phyloP scores from a whole-genome alignment of 2,888 invertebrate genomes.

The Clostera curtula region DNA sequence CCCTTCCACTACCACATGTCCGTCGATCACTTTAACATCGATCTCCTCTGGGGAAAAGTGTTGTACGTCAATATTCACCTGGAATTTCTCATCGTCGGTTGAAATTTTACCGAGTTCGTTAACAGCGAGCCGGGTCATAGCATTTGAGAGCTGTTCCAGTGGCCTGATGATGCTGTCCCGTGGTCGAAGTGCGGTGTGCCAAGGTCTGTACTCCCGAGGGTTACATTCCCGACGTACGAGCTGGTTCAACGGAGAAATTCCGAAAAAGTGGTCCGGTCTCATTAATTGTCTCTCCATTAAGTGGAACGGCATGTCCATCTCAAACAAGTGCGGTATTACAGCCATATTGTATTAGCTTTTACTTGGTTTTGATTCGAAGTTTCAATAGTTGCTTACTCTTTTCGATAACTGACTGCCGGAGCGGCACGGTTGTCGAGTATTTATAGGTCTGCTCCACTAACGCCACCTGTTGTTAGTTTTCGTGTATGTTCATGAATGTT shows the following conservation, averaged over 20 bases:
- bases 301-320: constrained; percentile 46
- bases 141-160: constrained; percentile 42
- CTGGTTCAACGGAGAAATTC: constrained; percentile 19
- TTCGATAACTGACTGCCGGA: constrained; percentile 18
- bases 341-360: constrained; percentile 37
- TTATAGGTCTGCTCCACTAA: constrained; percentile 23
- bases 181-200: constrained; percentile 27
- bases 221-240: constrained; percentile 26
- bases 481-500: constrained; percentile 15
- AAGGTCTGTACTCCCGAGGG: constrained; percentile 27
- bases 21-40: constrained; percentile 81
- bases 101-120: constrained; percentile 59
- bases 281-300: constrained; percentile 50
- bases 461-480: constrained; percentile 26
- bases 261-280: constrained; percentile 29
- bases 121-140: constrained; percentile 51
- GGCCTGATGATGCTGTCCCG: constrained; percentile 36
- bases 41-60: constrained; percentile 86
- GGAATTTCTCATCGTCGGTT: constrained; percentile 73
- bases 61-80: constrained; percentile 83
- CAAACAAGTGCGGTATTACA: constrained; percentile 40
- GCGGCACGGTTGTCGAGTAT: constrained; percentile 14
- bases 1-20: constrained; percentile 80
- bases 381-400: constrained; percentile 12
- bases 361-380: constrained; percentile 8